A percentile compares a stretch with the other conserved stretches of the same genome.
Conservation (phyloP, 2,888 invertebrate species). For the Caenorhabditis auriculariae region DNA sequence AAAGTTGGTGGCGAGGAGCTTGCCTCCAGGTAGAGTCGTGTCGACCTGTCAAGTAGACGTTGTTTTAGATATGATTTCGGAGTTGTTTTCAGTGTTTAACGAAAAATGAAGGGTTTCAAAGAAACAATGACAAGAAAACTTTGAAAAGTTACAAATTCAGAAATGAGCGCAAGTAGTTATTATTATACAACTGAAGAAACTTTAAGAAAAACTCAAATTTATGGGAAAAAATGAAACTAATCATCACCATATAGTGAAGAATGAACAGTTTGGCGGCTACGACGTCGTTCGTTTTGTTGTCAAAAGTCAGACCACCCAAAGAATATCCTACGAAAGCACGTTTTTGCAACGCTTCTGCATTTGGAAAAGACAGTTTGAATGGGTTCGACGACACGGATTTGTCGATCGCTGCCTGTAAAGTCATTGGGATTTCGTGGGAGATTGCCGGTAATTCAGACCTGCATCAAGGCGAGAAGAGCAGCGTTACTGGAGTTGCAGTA, state of each 20-base stretch:
- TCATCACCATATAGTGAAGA: conserved; percentile 61
- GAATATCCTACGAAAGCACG: conserved; percentile 48
- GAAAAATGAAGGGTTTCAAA: too few species aligned
- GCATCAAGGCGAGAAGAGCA: conserved; percentile 51
- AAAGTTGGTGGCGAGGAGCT: conserved; percentile 40
- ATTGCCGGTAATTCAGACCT: conserved; percentile 31
- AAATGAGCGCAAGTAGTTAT: too few species aligned
- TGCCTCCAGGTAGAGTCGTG: conserved; percentile 38
- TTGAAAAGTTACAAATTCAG: too few species aligned
- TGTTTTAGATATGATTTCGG: too few species aligned
- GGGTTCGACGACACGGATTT: conserved; percentile 14
- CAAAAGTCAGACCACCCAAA: conserved; percentile 36
- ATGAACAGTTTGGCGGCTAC: conserved; percentile 45
- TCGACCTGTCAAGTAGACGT: conserved; percentile 45
- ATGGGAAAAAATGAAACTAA: too few species aligned
- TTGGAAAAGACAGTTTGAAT: conserved; percentile 51
- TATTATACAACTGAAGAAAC: too few species aligned
- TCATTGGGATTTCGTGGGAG: background rate
- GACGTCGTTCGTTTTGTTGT: conserved; percentile 22
- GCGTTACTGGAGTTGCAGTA: conserved; percentile 61
- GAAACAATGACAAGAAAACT: too few species aligned
- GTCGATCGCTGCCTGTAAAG: conserved; percentile 13
- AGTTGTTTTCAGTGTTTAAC: too few species aligned
- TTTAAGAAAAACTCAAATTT: too few species aligned
- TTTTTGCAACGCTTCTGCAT: conserved; percentile 47